Percentiles rank a stretch among this genome's conserved stretches.
Conservation (phyloP, 1,140 invertebrate species). For the Zaprionus kolodkinae region DNA sequence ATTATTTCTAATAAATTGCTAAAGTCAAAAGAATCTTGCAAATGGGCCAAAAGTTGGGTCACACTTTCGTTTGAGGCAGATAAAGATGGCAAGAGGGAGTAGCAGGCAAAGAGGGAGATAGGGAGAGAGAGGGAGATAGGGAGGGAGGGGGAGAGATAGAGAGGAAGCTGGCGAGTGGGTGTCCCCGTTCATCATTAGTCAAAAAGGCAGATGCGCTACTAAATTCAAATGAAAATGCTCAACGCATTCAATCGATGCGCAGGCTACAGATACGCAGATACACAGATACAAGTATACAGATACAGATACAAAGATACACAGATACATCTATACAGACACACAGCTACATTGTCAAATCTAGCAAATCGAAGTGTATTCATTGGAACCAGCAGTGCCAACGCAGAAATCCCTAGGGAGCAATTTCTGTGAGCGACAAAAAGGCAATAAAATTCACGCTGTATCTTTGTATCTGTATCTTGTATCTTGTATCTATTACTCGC, state of each 20-base stretch:
- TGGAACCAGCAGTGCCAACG: slow-evolving; percentile 47
- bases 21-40: slow-evolving; percentile 53
- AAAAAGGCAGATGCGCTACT: slow-evolving; percentile 53
- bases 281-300: slow-evolving; percentile 21
- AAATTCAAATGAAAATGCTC: slow-evolving; percentile 68
- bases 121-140: background rate
- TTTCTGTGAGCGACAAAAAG: slow-evolving; percentile 46
- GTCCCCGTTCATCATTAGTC: slow-evolving; percentile 62
- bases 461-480: slow-evolving; percentile 6
- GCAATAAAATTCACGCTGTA: slow-evolving; percentile 57
- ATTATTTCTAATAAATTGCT: slow-evolving; percentile 81
- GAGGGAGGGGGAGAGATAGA: background rate
- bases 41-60: slow-evolving; percentile 73
- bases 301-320: slow-evolving; percentile 14
- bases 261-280: slow-evolving; percentile 7
- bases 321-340: background rate
- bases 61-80: slow-evolving; percentile 32
- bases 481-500: slow-evolving; percentile 20
- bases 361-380: slow-evolving; percentile 74
- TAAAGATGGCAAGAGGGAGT: too few relatives aligned
- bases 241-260: slow-evolving; percentile 25
- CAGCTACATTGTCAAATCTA: slow-evolving; percentile 67
- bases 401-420: slow-evolving; percentile 62
- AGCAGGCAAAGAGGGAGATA: background rate
- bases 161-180: background rate